Evolutionary conservation across 92 coral and sea anemone genomes (phyloP), one percentile per base, ranked within the genome.

Genomic region (Phymanthus crucifer): DNA sequence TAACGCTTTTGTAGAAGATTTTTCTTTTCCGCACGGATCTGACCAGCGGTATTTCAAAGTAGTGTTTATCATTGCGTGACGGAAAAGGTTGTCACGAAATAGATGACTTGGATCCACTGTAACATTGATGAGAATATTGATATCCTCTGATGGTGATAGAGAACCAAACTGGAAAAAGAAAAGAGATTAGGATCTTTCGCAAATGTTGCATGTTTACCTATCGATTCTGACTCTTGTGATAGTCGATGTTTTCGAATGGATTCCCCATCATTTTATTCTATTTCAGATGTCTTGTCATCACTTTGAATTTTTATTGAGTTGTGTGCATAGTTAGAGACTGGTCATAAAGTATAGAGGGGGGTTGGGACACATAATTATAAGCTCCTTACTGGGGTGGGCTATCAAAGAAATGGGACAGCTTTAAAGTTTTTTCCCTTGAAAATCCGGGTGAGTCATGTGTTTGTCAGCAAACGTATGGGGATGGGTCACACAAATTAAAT

Each of bases 81-180:
- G 81, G 16, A 77, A 77, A 18, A 54, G 50, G 36, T 36, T 38
- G 69, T 64, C 72, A 21, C 56, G 48, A 4, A 36, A 35, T 47
- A 27, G 64, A 61, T 32, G 45, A 19, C 57, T 21, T 8, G 81
- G 81, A 37, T 77, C 81, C 6, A 77, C 12, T 8, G 81, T 77
- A 19, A 61, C 72, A 26, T 77, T 77, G 3, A 77, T 65, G 58
- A 61, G 48, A 33, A 77, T 26, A 38, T 37, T 32, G 43, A 77
- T 61, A 6, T 3, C 65, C 72, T 77, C 81, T 21, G 71, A 61
- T 27, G 40, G 43, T 17, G 29, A n/a, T 19, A 77, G 36, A 5
- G 72, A 33, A 35, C 72, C 40, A 65, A 77, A 77, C 81, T 77
- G 32, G 11, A 18, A 69, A 38, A 32, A 33, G 3, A 18, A 31